Conservation (phyloP, 2,797 vertebrate genomes). For the Pseudochaenichthys georgianus region DNA sequence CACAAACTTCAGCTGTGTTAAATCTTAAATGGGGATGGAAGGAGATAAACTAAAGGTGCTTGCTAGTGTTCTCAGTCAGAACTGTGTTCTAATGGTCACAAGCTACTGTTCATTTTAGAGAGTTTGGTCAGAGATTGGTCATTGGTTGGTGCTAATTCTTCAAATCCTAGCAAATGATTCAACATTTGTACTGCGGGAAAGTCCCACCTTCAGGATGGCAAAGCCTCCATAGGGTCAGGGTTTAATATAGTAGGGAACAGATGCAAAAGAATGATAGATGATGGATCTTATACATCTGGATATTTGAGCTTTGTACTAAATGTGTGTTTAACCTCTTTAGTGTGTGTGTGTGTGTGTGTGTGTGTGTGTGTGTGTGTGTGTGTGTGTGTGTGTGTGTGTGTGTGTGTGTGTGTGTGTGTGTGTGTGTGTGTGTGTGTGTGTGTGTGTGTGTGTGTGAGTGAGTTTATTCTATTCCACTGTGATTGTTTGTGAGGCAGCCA, state of each 20-base stretch:
- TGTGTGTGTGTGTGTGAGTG: neutral
- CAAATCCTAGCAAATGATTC: neutral
- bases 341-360: neutral
- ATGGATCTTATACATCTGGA: conserved; percentile 7
- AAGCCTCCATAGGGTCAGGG: neutral
- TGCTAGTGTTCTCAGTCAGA: neutral
- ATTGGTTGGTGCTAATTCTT: neutral
- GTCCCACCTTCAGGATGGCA: neutral
- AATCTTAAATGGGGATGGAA: conserved; percentile 1
- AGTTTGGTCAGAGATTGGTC: neutral
- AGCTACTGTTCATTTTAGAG: neutral
- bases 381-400: neutral
- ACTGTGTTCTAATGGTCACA: neutral
- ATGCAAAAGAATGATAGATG: conserved; percentile 1
- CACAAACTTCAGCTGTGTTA: neutral
- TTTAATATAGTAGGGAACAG: neutral
- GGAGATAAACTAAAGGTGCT: neutral
- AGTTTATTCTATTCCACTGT: conserved; percentile 28
- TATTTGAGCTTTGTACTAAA: neutral
- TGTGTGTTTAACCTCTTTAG: neutral
- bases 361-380: neutral
- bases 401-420: neutral
- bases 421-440: neutral
- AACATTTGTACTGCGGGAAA: neutral
- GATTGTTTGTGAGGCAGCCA: conserved; percentile 20